Percentiles rank a stretch among this genome's conserved stretches.
These are phyloP conservation scores for Diachasma alloeum DNA, from an alignment of 1,140 invertebrate genomes.

Conservation along the genomic window DNA sequence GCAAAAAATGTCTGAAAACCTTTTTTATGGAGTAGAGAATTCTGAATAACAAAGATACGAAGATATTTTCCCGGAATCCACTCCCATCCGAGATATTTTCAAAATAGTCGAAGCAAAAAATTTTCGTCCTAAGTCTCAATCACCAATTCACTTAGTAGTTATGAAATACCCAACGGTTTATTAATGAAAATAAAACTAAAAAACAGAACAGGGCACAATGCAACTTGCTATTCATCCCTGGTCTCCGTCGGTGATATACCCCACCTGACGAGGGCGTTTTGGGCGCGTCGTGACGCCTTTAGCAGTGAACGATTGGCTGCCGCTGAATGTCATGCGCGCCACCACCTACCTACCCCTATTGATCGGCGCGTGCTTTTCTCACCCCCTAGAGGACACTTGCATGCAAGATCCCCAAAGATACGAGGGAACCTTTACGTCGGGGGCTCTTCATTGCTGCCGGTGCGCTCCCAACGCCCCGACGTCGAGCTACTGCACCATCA, in stretches of 20 bases:
- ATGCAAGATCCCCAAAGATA: slow-evolving; percentile 59
- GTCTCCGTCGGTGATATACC: not conserved
- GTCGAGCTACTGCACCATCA: slow-evolving; percentile 25
- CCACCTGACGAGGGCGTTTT: slow-evolving; percentile 21
- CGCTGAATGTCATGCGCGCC: slow-evolving; percentile 39
- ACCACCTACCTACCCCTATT: slow-evolving; percentile 45
- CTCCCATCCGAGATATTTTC: no score
- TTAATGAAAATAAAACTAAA: not conserved
- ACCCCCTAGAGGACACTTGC: slow-evolving; percentile 42
- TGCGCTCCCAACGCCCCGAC: slow-evolving; percentile 3
- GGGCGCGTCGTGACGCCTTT: slow-evolving; percentile 35
- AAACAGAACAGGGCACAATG: not conserved
- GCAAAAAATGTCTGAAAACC: no score
- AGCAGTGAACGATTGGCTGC: slow-evolving; percentile 36
- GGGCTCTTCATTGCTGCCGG: slow-evolving; percentile 36
- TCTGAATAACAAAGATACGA: no score
- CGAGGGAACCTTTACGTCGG: slow-evolving; percentile 41
- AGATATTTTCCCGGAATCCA: no score
- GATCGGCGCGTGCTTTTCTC: slow-evolving; percentile 38
- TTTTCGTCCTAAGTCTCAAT: no score
- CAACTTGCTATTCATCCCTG: slow-evolving; percentile 47
- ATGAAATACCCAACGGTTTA: not conserved
- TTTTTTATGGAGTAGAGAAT: no score
- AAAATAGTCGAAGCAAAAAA: no score
- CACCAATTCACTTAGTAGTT: not conserved